Percentiles rank a stretch among this genome's conserved stretches.
phyloP scores from a whole-genome alignment of 2,888 invertebrate genomes.

The Pollenia griseotomentosa region DNA sequence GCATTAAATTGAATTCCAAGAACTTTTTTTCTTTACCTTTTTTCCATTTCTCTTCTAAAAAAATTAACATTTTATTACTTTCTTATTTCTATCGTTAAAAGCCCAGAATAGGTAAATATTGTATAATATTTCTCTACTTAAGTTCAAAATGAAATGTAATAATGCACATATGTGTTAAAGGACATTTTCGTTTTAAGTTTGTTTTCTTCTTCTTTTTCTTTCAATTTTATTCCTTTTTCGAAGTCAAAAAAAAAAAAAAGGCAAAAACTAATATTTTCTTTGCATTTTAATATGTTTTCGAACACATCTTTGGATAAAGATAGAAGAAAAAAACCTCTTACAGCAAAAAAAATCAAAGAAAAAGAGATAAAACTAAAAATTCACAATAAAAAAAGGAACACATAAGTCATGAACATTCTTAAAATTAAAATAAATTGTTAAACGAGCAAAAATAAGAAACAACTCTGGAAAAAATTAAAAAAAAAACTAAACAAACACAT shows the following conservation, averaged over 20 bases:
- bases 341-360: not conserved
- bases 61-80: slow-evolving; percentile 60
- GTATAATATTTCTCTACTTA: slow-evolving; percentile 9
- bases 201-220: not conserved
- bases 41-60: not conserved
- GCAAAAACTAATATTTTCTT: slow-evolving; percentile 68
- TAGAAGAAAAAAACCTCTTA: not conserved
- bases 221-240: too few relatives aligned
- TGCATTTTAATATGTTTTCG: slow-evolving; percentile 70
- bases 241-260: slow-evolving; percentile 17
- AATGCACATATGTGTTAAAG: slow-evolving; percentile 64
- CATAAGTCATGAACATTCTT: slow-evolving; percentile 67
- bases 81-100: not conserved
- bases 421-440: slow-evolving; percentile 70
- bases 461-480: not conserved
- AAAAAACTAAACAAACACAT: slow-evolving; percentile 47
- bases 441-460: slow-evolving; percentile 46
- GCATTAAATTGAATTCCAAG: too few relatives aligned
- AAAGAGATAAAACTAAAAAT: slow-evolving; percentile 32
- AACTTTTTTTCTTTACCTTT: not conserved
- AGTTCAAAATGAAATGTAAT: slow-evolving; percentile 30
- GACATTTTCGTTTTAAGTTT: slow-evolving; percentile 35
- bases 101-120: slow-evolving; percentile 33
- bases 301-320: slow-evolving; percentile 32
- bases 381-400: slow-evolving; percentile 54